These are phyloP conservation scores for Tichodroma muraria DNA, from an alignment of 2,113 vertebrate species.

Conservation along the genomic window DNA sequence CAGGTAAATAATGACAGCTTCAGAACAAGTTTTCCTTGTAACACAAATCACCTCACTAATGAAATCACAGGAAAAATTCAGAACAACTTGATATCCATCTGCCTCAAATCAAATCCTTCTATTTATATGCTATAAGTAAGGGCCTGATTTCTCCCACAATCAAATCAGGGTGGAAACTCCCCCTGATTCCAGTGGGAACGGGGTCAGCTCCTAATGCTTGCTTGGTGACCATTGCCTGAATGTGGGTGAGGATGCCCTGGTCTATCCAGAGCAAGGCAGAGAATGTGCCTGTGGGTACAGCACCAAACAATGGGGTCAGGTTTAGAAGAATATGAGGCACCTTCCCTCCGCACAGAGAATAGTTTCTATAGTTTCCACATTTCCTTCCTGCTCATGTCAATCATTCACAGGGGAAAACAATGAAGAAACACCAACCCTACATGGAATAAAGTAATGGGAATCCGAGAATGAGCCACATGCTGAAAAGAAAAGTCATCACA, in stretches of 20 bases:
- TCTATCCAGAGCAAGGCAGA: background rate
- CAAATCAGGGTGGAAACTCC: background rate
- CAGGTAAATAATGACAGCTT: constrained; percentile 28
- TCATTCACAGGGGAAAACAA: constrained; percentile 3
- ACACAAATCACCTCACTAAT: constrained; percentile 18
- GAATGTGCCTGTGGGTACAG: background rate
- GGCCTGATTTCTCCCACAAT: background rate
- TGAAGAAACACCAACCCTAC: background rate
- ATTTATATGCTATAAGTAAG: background rate
- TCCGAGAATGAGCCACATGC: background rate
- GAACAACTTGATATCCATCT: constrained; percentile 2
- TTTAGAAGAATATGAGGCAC: constrained; percentile 19
- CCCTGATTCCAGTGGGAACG: background rate
- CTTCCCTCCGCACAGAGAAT: background rate
- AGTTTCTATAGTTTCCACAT: constrained; percentile 31
- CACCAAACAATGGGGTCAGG: constrained; percentile 1
- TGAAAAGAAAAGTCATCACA: background rate
- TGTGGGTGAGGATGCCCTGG: background rate
- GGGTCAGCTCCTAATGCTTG: background rate
- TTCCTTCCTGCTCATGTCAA: constrained; percentile 50
- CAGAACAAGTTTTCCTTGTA: constrained; percentile 32
- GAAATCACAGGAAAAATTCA: constrained; percentile 17
- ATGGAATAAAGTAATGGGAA: constrained; percentile 8
- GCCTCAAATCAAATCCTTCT: constrained; percentile 13
- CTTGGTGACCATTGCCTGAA: background rate